phyloP scores from a whole-genome alignment of 1,140 invertebrate genomes.

The Pantala flavescens region DNA sequence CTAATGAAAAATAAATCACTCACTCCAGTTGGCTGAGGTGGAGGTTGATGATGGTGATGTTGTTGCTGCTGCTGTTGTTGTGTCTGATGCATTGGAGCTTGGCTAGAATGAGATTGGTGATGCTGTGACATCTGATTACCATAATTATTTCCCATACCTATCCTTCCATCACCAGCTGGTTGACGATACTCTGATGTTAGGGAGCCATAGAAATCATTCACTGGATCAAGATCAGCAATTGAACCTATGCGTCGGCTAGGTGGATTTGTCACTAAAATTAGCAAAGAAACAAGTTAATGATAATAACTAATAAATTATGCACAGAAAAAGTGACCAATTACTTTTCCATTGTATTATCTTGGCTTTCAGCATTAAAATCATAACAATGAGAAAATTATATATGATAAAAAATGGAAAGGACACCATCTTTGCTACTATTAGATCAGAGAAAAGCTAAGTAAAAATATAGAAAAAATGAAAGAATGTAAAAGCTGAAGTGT shows the following conservation, averaged over 20 bases:
- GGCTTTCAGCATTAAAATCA: too few species aligned
- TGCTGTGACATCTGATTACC: slow-evolving; percentile 24
- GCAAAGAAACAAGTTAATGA: neutral
- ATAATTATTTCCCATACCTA: neutral
- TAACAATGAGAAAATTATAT: too few species aligned
- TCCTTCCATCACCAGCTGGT: neutral
- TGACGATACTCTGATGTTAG: slow-evolving; percentile 40
- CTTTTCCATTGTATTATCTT: too few species aligned
- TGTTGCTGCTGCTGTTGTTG: slow-evolving; percentile 22
- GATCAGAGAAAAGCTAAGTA: too few species aligned
- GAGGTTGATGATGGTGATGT: slow-evolving; percentile 24
- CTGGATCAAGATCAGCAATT: slow-evolving; percentile 89
- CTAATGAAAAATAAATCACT: neutral
- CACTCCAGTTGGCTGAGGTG: slow-evolving; percentile 21
- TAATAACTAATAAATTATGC: too few species aligned
- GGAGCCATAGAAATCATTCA: slow-evolving; percentile 82
- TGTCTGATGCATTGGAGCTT: slow-evolving; percentile 26
- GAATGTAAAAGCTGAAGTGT: too few species aligned
- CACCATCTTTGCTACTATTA: too few species aligned
- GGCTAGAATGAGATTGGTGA: slow-evolving; percentile 31
- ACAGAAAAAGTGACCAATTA: too few species aligned
- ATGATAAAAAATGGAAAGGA: too few species aligned
- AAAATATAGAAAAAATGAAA: too few species aligned
- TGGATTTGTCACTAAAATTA: slow-evolving; percentile 42
- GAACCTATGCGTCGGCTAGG: slow-evolving; percentile 71